phyloP scores from a whole-genome alignment of 1,140 invertebrate species.

The Oncopodura yosiiana region DNA sequence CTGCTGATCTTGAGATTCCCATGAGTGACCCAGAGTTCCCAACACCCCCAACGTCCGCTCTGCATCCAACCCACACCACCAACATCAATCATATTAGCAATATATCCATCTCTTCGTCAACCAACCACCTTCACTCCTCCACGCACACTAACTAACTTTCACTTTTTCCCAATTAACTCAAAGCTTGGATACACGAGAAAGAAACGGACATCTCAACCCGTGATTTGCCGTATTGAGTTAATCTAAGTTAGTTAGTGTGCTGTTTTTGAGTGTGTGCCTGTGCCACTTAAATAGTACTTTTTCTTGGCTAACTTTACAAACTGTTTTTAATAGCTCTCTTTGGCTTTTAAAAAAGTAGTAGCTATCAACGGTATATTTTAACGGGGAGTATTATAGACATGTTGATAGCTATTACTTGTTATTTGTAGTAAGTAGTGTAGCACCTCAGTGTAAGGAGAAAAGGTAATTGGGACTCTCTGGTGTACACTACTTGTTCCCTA shows the following conservation, averaged over 20 bases:
- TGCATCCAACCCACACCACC: slow-evolving; percentile 35
- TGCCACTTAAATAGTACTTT: slow-evolving; percentile 31
- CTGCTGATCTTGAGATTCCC: slow-evolving; percentile 36
- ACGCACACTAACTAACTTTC: background rate
- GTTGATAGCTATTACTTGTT: no score
- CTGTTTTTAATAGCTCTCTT: background rate
- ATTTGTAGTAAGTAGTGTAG: no score
- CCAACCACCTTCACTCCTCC: background rate
- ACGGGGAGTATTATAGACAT: no score
- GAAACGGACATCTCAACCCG: background rate
- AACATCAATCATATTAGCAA: slow-evolving; percentile 27
- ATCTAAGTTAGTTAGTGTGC: slow-evolving; percentile 33
- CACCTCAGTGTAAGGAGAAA: no score
- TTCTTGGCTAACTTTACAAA: background rate
- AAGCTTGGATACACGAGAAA: background rate
- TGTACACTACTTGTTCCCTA: no score
- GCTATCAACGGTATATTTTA: no score
- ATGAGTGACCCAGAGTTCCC: background rate
- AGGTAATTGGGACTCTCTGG: no score
- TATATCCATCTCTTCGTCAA: background rate
- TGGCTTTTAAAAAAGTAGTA: no score
- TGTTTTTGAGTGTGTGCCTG: slow-evolving; percentile 36
- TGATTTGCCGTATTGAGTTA: slow-evolving; percentile 32
- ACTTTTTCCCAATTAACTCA: background rate
- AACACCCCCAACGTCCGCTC: slow-evolving; percentile 25